These are phyloP conservation scores for Phylloscopus whistleri DNA, from an alignment of 2,113 vertebrate species.

Conservation along the genomic window DNA sequence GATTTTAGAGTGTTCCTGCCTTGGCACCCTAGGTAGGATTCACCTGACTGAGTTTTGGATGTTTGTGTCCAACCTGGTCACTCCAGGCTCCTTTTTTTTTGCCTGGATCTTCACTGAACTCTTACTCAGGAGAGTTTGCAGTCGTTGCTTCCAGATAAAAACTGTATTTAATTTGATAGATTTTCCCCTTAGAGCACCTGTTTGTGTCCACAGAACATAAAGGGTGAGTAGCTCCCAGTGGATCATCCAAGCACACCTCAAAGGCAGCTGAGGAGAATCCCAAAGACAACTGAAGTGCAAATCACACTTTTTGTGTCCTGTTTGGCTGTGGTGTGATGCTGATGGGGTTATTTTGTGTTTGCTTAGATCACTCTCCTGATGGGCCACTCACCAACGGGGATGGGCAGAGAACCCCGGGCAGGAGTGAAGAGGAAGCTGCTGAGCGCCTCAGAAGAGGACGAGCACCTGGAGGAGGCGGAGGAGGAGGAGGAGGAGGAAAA, in stretches of 20 bases:
- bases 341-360: constrained; percentile 2
- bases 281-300: background rate
- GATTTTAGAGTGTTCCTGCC: background rate
- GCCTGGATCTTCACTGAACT: background rate
- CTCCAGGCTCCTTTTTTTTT: background rate
- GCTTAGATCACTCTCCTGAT: constrained; percentile 71
- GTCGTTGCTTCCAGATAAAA: background rate
- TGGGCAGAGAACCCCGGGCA: constrained; percentile 70
- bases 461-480: constrained; percentile 45
- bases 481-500: constrained; percentile 62
- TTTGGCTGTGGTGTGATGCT: background rate
- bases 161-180: background rate
- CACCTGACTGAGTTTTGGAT: background rate
- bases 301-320: background rate
- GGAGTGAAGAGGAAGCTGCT: constrained; percentile 72
- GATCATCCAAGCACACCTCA: background rate
- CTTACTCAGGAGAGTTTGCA: background rate
- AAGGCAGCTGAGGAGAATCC: background rate
- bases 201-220: background rate
- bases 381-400: constrained; percentile 80
- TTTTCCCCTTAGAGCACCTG: background rate
- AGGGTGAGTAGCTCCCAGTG: background rate
- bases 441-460: constrained; percentile 75
- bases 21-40: background rate
- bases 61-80: background rate